Conservation (phyloP, 1,140 invertebrate genomes). For the Galleria mellonella region DNA sequence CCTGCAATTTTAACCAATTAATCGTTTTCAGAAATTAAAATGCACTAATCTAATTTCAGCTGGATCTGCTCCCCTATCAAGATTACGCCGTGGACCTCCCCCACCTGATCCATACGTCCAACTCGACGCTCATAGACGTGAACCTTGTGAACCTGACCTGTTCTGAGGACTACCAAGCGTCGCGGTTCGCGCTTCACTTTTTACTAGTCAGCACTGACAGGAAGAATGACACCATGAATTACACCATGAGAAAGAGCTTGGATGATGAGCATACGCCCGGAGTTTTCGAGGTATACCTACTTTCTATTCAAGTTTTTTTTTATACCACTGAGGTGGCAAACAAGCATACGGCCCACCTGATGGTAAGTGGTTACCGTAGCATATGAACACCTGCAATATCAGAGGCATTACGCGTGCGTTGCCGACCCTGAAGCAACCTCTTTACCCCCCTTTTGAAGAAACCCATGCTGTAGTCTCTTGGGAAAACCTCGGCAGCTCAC, state of each 20-base stretch:
- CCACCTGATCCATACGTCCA: conserved; percentile 78
- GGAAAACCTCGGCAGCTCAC: too few relatives aligned
- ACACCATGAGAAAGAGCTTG: conserved; percentile 75
- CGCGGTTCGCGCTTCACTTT: conserved; percentile 77
- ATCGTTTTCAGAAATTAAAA: too few relatives aligned
- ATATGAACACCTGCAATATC: too few relatives aligned
- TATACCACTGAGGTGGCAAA: too few relatives aligned
- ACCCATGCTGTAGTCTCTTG: too few relatives aligned
- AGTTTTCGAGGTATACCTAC: conserved; percentile 76
- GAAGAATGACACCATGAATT: conserved; percentile 39
- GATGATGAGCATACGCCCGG: conserved; percentile 85
- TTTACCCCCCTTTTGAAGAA: too few relatives aligned
- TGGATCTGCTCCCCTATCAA: conserved; percentile 71
- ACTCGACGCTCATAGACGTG: conserved; percentile 78
- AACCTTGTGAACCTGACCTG: conserved; percentile 74
- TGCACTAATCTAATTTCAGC: conserved; percentile 55
- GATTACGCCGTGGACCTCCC: conserved; percentile 75
- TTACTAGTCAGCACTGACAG: conserved; percentile 67
- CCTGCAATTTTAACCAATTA: too few relatives aligned
- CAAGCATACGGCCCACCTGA: too few relatives aligned
- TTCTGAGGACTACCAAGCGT: conserved; percentile 58
- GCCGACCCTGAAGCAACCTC: too few relatives aligned
- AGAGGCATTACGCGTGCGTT: too few relatives aligned
- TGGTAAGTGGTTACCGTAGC: too few relatives aligned
- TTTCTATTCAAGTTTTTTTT: conserved; percentile 23